phyloP scores from a whole-genome alignment of 1,140 invertebrate species.

The Streblospio benedicti region DNA sequence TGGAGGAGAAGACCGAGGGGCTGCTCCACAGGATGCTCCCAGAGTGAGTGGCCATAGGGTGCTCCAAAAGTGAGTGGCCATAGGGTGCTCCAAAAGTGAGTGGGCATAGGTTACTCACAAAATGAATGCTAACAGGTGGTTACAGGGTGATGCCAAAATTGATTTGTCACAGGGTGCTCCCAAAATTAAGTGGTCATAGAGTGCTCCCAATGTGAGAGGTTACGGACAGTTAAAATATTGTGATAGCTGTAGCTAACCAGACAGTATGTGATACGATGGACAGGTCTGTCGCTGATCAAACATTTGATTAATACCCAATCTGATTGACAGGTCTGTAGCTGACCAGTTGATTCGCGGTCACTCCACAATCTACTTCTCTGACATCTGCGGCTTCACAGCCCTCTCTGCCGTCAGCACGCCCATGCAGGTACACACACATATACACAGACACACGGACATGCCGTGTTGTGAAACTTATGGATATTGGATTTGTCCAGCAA shows the following conservation, averaged over 20 bases:
- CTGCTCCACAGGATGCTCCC: slow-evolving; percentile 79
- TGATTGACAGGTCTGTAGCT: slow-evolving; percentile 63
- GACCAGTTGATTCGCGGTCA: slow-evolving; percentile 72
- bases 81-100: too few relatives aligned
- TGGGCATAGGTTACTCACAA: too few relatives aligned
- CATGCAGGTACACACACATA: too few relatives aligned
- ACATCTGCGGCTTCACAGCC: slow-evolving; percentile 49
- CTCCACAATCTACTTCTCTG: slow-evolving; percentile 50
- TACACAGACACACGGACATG: too few relatives aligned
- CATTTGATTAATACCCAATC: not conserved
- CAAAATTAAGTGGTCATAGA: not conserved
- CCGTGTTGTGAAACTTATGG: too few relatives aligned
- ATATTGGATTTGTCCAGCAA: too few relatives aligned
- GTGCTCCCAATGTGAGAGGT: not conserved
- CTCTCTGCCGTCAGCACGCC: slow-evolving; percentile 64
- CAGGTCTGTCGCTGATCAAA: not conserved
- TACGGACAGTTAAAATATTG: not conserved
- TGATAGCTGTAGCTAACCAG: not conserved
- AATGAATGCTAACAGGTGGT: too few relatives aligned
- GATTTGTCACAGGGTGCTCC: too few relatives aligned
- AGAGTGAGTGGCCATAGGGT: slow-evolving; percentile 61
- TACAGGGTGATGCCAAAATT: too few relatives aligned
- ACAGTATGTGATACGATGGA: not conserved
- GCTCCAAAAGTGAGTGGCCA: too few relatives aligned
- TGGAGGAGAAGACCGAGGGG: slow-evolving; percentile 82